Percentiles rank a stretch among this genome's conserved stretches.
phyloP scores from a whole-genome alignment of 1,140 invertebrate genomes.

The Papilio polyxenes region DNA sequence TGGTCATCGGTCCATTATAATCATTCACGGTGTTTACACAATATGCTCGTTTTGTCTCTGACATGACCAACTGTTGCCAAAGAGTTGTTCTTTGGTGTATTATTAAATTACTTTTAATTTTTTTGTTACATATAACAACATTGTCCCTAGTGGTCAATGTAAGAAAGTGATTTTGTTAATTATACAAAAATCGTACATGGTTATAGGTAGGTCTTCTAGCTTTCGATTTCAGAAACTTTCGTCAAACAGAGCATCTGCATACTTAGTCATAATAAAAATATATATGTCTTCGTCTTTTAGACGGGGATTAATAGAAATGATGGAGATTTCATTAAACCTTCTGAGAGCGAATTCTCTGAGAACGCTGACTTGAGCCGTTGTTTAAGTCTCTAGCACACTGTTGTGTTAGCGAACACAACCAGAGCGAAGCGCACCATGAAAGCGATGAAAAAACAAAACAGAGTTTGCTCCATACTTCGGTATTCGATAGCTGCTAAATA shows the following conservation, averaged over 20 bases:
- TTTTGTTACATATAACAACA: background rate
- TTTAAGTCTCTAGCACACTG: background rate
- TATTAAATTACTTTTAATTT: background rate
- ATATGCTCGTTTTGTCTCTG: background rate
- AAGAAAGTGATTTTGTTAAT: background rate
- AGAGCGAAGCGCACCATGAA: background rate
- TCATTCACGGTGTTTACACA: background rate
- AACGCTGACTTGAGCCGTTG: background rate
- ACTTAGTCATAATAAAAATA: background rate
- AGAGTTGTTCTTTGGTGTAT: background rate
- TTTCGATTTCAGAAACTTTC: too few relatives aligned
- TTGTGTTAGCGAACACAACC: background rate
- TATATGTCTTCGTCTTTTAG: background rate
- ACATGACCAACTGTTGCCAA: background rate
- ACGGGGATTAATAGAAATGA: constrained; percentile 8
- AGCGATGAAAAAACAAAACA: background rate
- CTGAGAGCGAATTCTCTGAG: background rate
- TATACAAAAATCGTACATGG: background rate
- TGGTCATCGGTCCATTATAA: background rate
- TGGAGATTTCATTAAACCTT: constrained; percentile 3
- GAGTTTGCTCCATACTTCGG: too few relatives aligned
- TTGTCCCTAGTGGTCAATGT: background rate
- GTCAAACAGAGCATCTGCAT: too few relatives aligned
- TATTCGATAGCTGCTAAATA: background rate
- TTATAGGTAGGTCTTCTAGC: too few relatives aligned